Evolutionary conservation across 2,113 vertebrate species (phyloP), one percentile per base, ranked within the genome.

Genomic region (Podocnemis expansa): DNA sequence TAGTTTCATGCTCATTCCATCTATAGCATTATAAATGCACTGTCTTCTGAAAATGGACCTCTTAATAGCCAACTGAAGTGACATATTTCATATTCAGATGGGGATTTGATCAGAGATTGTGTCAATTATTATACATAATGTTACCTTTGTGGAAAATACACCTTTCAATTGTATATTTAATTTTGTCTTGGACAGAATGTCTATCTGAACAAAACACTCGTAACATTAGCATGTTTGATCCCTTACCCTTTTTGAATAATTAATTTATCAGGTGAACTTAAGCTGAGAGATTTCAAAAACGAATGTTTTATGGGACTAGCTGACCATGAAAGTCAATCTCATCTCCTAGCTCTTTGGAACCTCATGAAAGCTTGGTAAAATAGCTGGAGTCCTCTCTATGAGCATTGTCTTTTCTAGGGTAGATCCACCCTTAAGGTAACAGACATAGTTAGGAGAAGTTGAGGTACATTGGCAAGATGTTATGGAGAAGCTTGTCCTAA

Each of bases 151-250:
- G 52, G 47, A 49, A 89, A 94, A 89, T 89, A 76, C 27, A 45
- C 24, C 41, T 27, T 76, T 45, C 41, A 67, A 38, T 13, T 34
- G 89, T 87, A 76, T 95, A 85, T 94, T 96, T 87, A 90, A 56
- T 56, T 91, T 90, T 70, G 86, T 47, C 89, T 79, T n/a, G 70
- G 67, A 91, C 94, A 92, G 54, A 92, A 25, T 54, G 55, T 92
- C 76, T 14, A 0, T 41, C 31, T 60, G 81, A 95, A 87, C 87
- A 80, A 92, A 96, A 70, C 52, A 55, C 85, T 86, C 43, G 3
- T 38, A 80, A 63, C 34, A 81, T 29, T 16, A 84, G 54, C 29
- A 90, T 4, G 82, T 19, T 49, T 60, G 51, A 83, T 92, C 91
- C 76, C 60, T 87, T 10, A 31, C 82, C 10, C 0, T 29, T 83